phyloP scores from a whole-genome alignment of 2,113 vertebrate species.

The Octodon degus region DNA sequence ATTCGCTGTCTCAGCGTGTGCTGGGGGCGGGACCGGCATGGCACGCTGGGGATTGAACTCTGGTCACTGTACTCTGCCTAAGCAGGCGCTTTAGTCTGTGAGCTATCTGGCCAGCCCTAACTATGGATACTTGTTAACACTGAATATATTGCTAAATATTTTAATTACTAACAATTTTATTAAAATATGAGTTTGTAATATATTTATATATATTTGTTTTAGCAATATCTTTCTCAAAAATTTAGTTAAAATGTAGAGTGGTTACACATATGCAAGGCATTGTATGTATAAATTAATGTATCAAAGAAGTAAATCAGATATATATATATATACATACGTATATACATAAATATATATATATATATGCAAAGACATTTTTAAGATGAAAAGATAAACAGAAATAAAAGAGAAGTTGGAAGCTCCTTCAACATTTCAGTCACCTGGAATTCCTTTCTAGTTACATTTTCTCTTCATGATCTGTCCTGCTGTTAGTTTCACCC shows the following conservation, averaged over 20 bases:
- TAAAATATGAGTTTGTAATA: background rate
- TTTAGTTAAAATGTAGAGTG: conserved; percentile 21
- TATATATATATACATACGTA: background rate
- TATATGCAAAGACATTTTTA: background rate
- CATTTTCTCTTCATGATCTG: background rate
- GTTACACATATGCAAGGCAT: background rate
- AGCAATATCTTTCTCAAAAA: conserved; percentile 13
- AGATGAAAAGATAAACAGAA: background rate
- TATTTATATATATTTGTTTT: background rate
- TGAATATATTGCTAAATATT: conserved; percentile 8
- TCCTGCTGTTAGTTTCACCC: background rate
- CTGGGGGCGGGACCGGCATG: too few species aligned
- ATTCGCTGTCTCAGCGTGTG: too few species aligned
- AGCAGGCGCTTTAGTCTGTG: too few species aligned
- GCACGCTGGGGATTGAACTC: too few species aligned
- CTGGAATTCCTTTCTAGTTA: background rate
- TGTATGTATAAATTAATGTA: background rate
- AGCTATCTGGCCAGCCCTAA: background rate
- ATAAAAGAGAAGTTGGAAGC: background rate
- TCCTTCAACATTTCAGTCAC: background rate
- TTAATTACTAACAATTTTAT: conserved; percentile 25
- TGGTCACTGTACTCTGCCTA: too few species aligned
- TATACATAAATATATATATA: background rate
- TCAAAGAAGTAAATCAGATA: background rate
- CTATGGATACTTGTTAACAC: background rate